Evolutionary conservation across 2,113 vertebrate species (phyloP).

Genomic region (Pelmatolapia mariae): DNA sequence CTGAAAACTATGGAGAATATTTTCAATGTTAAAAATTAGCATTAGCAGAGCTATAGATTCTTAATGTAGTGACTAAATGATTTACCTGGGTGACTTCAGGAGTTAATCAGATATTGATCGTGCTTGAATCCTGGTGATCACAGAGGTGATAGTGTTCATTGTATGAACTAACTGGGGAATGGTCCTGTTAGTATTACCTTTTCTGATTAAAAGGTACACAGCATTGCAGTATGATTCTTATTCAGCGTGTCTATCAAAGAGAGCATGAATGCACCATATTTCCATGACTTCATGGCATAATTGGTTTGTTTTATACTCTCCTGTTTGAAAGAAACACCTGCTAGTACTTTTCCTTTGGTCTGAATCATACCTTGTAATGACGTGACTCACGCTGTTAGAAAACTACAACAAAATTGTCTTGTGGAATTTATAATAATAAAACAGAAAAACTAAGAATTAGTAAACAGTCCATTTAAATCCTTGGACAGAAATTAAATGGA

Average conservation of each 20-base stretch:
- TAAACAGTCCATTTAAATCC: too few relatives aligned
- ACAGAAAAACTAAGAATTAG: too few relatives aligned
- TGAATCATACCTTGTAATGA: not conserved
- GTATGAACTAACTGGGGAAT: not conserved
- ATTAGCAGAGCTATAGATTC: not conserved
- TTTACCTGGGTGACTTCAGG: not conserved
- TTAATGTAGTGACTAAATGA: not conserved
- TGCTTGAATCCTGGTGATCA: not conserved
- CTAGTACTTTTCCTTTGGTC: conserved; percentile 3
- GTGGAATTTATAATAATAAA: not conserved
- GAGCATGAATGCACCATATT: not conserved
- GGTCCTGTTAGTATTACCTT: not conserved
- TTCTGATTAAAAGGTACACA: conserved; percentile 11
- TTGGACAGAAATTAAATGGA: too few relatives aligned
- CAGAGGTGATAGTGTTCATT: not conserved
- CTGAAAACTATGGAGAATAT: too few relatives aligned
- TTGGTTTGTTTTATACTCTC: conserved; percentile 30
- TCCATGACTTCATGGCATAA: conserved; percentile 17
- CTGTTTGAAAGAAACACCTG: conserved; percentile 36
- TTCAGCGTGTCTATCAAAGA: not conserved
- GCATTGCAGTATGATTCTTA: not conserved
- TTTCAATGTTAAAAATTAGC: too few relatives aligned
- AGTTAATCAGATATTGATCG: not conserved
- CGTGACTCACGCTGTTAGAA: not conserved
- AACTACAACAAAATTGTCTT: not conserved